A percentile compares a stretch with the other conserved stretches of the same genome.
These are phyloP conservation scores for Cettia cetti DNA, from an alignment of 2,113 vertebrate species.

Conservation along the genomic window DNA sequence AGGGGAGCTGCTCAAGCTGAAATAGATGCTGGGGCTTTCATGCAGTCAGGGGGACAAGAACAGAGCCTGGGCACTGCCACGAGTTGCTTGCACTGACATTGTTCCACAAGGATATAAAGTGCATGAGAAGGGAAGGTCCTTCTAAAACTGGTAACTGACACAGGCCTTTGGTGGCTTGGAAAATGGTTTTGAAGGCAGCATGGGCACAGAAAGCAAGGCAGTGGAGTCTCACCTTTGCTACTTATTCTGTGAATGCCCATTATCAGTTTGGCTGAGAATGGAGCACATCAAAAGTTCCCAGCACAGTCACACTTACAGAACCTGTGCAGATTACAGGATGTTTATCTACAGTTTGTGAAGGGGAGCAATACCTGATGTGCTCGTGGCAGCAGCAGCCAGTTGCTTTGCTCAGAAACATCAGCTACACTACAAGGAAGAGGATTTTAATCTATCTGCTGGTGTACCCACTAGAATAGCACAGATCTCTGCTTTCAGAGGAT, in stretches of 20 bases:
- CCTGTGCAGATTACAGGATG: neutral
- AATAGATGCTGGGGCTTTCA: neutral
- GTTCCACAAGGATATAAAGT: no score
- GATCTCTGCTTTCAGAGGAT: neutral
- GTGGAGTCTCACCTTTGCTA: neutral
- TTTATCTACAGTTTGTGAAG: neutral
- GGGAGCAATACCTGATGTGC: neutral
- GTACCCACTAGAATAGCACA: neutral
- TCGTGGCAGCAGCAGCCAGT: accelerated
- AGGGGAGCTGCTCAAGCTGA: neutral
- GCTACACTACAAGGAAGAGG: neutral
- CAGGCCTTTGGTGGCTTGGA: neutral
- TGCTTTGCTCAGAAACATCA: neutral
- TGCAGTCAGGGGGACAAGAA: no score
- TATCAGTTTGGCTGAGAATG: neutral
- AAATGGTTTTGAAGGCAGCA: neutral
- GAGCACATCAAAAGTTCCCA: neutral
- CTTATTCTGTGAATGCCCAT: neutral
- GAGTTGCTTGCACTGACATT: neutral
- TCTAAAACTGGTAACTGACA: neutral
- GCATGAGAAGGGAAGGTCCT: no score
- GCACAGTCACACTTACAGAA: neutral
- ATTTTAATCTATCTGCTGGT: neutral
- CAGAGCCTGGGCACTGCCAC: neutral
- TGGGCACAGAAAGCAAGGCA: neutral